These are phyloP conservation scores for Neosilurus mollespiculum DNA, from an alignment of 2,797 vertebrate genomes.

Conservation along the genomic window DNA sequence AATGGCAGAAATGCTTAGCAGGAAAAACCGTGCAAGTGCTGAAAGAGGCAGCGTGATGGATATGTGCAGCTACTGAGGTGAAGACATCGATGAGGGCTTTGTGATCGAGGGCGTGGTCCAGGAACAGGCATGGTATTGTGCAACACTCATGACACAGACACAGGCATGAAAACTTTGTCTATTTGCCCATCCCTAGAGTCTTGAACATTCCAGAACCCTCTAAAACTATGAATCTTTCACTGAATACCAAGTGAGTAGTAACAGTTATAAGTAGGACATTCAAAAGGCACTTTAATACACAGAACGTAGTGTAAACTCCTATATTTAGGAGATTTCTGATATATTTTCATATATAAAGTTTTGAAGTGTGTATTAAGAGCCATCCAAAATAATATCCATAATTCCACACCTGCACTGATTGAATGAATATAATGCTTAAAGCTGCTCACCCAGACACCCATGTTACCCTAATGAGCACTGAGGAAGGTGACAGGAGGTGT, in stretches of 20 bases:
- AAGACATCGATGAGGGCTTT: conserved; percentile 21
- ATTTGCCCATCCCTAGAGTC: conserved; percentile 17
- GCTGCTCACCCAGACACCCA: background rate
- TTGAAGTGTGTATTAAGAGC: background rate
- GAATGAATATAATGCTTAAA: background rate
- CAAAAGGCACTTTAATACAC: background rate
- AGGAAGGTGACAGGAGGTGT: too few species aligned
- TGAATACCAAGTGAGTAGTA: background rate
- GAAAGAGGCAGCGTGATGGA: background rate
- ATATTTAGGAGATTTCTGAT: background rate
- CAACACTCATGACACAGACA: conserved; percentile 16
- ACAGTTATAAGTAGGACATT: background rate
- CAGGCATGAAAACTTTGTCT: background rate
- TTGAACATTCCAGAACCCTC: background rate
- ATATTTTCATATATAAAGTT: background rate
- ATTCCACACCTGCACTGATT: background rate
- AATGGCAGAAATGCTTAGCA: conserved; percentile 63
- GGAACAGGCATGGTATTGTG: conserved; percentile 7
- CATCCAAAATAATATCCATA: background rate
- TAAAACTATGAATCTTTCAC: background rate
- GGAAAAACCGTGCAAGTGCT: background rate
- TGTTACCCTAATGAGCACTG: background rate
- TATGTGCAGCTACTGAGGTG: background rate
- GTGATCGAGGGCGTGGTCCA: conserved; percentile 28
- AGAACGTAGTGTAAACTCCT: background rate